phyloP scores from a whole-genome alignment of 2,113 vertebrate genomes.

The Ailurus styani region DNA sequence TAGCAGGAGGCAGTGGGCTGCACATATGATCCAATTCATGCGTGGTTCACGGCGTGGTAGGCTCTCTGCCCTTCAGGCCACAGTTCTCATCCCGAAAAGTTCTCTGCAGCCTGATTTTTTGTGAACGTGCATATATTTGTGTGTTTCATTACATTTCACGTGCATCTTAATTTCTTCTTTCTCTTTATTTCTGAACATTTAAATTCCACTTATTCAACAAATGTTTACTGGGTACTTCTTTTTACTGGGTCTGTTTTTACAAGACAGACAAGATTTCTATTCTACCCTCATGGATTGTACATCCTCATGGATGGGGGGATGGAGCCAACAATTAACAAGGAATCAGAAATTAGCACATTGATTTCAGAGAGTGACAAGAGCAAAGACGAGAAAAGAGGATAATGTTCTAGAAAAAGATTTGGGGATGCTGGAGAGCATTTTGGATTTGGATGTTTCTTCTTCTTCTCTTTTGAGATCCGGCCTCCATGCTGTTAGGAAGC shows the following conservation, averaged over 20 bases:
- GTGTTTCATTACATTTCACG: background rate
- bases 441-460: background rate
- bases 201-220: background rate
- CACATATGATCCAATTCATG: rapidly evolving
- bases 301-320: background rate
- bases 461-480: background rate
- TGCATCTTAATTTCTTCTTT: background rate
- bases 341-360: background rate
- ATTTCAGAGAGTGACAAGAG: slow-evolving; percentile 12
- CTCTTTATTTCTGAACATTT: background rate
- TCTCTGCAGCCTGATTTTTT: background rate
- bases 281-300: background rate
- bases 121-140: background rate
- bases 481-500: background rate
- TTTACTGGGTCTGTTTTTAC: background rate
- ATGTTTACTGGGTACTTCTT: background rate
- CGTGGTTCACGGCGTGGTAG: rapidly evolving
- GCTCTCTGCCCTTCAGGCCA: background rate
- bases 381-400: background rate
- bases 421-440: background rate
- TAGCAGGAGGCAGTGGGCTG: background rate
- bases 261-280: background rate
- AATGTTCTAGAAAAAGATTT: background rate
- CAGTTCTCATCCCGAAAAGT: background rate
- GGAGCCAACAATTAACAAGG: background rate